Percentiles rank a stretch among this genome's conserved stretches.
Evolutionary conservation across 2,888 invertebrate species (phyloP).

Genomic region (Aporophyla lueneburgensis): DNA sequence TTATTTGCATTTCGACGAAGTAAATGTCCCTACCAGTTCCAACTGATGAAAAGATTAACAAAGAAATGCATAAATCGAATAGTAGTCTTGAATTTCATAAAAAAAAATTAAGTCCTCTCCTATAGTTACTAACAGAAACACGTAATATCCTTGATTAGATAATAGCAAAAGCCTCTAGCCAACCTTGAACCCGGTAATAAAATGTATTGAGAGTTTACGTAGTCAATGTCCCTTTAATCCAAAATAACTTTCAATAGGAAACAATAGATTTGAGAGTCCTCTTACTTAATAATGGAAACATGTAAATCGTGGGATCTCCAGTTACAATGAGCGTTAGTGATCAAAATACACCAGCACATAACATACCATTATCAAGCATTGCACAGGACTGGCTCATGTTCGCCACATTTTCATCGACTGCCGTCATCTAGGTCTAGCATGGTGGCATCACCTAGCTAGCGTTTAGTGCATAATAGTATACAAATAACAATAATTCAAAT

Average conservation of each 20-base stretch:
- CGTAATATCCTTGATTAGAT: slow-evolving; percentile 63
- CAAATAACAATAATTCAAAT: slow-evolving; percentile 69
- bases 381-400: slow-evolving; percentile 87
- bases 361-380: slow-evolving; percentile 88
- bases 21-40: slow-evolving; percentile 57
- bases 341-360: slow-evolving; percentile 84
- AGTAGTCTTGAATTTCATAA: slow-evolving; percentile 39
- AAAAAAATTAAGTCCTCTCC: slow-evolving; percentile 20
- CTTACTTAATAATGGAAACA: slow-evolving; percentile 57
- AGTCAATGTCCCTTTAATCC: slow-evolving; percentile 48
- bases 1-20: slow-evolving; percentile 81
- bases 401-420: slow-evolving; percentile 85
- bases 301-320: slow-evolving; percentile 59
- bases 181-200: slow-evolving; percentile 66
- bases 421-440: slow-evolving; percentile 88
- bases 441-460: slow-evolving; percentile 88
- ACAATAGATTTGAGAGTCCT: slow-evolving; percentile 54
- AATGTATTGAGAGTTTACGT: slow-evolving; percentile 58
- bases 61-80: slow-evolving; percentile 57
- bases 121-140: slow-evolving; percentile 44
- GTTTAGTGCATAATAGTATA: slow-evolving; percentile 84
- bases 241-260: slow-evolving; percentile 67
- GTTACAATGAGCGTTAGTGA: slow-evolving; percentile 66
- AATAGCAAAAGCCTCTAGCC: slow-evolving; percentile 68
- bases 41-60: slow-evolving; percentile 34